phyloP scores from a whole-genome alignment of 2,113 vertebrate genomes.

The Danionella cerebrum region DNA sequence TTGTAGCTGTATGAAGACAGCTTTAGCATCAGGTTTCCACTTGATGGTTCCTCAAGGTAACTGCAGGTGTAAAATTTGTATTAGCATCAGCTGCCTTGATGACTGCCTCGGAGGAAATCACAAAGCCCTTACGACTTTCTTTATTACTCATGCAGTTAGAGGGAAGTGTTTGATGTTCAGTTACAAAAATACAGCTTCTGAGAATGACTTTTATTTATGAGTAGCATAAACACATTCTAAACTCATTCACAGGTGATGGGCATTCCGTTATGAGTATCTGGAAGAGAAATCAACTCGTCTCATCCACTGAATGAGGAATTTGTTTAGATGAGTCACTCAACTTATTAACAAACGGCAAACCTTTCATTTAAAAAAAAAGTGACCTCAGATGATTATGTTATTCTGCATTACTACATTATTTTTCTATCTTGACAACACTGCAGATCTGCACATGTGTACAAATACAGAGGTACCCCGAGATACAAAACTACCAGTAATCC shows the following conservation, averaged over 20 bases:
- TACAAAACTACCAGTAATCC: too few relatives aligned
- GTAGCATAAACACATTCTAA: background rate
- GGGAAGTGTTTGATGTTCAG: constrained; percentile 3
- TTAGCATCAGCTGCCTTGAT: background rate
- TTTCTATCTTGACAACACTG: too few relatives aligned
- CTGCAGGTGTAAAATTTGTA: background rate
- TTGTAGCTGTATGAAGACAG: background rate
- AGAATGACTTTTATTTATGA: background rate
- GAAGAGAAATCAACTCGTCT: too few relatives aligned
- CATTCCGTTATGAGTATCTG: background rate
- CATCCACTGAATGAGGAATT: too few relatives aligned
- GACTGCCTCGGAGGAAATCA: constrained; percentile 1
- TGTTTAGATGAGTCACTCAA: too few relatives aligned
- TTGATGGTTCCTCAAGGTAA: background rate
- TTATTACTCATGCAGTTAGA: constrained; percentile 5
- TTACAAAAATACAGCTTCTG: background rate
- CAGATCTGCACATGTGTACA: too few relatives aligned
- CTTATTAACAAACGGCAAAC: too few relatives aligned
- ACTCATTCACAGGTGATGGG: background rate
- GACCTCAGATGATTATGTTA: too few relatives aligned
- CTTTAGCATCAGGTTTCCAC: background rate
- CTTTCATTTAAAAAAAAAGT: too few relatives aligned
- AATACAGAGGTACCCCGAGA: too few relatives aligned
- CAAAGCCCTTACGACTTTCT: background rate
- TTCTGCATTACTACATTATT: too few relatives aligned